Base-by-base conservation (phyloP, 2,113 vertebrate species). In the Noturus placidus region DNA sequence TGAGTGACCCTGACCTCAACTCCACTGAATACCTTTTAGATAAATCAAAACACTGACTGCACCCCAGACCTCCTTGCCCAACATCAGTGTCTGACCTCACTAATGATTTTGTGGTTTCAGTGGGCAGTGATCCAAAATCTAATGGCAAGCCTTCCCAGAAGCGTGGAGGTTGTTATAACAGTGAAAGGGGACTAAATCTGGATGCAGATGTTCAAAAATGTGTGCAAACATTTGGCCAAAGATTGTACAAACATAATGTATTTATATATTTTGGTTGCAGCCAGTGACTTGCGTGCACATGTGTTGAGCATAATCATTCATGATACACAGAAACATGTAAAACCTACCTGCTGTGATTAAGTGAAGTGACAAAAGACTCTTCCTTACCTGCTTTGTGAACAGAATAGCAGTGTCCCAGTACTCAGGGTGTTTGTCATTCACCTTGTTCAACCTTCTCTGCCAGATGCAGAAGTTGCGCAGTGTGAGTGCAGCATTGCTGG, bases 371-470 rank as follows among this genome's bases (percentile, higher is more conserved):
- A 20, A 52, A 35, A 17, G 13, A 14, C 35, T 70, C 2, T 93
- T 63, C 89, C 94, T 96, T 96, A 99, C 98, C 98, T 99, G 96
- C 93, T 97, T 97, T 59, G 98, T 99, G 94, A 99, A 99, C 79
- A 99, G 97, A 89, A 99, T 97, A 77, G 98, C 98, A 0, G 98
- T 99, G 94, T 99, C 98, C 97, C 98, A 99, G 90, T 99, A 99
- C 42, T 99, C 98, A 0, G 97, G 96, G 88, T 99, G 97, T 92
- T 99, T 99, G 93, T 99, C 98, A 88, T 94, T 98, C 92, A 95
- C 96, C 93, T 98, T 99, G 94, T 99, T 99, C 93, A 98, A 95
- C 92, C 98, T 99, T 93, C 98, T 99, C 93, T 99, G 98, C 98
- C 98, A 99, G 80, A 95, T 96, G 85, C 98, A 99, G 92, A 99